Evolutionary conservation across 2,113 vertebrate species (phyloP), one percentile per base, ranked within the genome.

Genomic region (Salvelinus sp.): DNA sequence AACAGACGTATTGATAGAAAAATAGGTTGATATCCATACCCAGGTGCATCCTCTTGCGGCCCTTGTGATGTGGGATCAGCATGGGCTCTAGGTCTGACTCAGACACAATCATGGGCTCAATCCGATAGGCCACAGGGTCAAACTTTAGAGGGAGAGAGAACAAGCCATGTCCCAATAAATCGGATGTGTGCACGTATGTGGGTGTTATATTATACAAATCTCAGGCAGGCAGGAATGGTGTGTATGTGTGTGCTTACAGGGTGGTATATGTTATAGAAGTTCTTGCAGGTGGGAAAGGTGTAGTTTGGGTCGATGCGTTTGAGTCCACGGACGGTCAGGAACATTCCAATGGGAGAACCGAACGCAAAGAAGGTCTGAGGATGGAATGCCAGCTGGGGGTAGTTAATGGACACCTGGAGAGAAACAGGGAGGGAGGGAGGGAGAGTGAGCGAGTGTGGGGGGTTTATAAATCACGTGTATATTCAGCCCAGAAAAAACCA

Each of bases 211-310:
- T 18, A 54, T 14, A 54, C 50, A 54, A 54, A 54, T 54, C 50
- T 16, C 50, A 54, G 50, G 50, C 4, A 54, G 66, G 16, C n/a
- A 3, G 58, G 28, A 16, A 28, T 33, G 25, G 33, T 70, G 73
- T 54, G 73, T 72, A 20, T 70, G 57, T 48, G 16, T 28, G 66
- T 28, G 92, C 95, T 86, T 89, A 99, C 98, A 0, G 98, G 97
- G 81, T 99, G 98, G 86, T 97, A 98, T 92, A 99, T 95, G 92
- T 99, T 98, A 92, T 97, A 98, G 95, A 99, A 99, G 83, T 95
- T 95, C 84, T 96, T 96, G 94, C 98, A 99, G 67, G 96, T 99
- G 73, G 98, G 97, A 83, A 99, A 96, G 83, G 89, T 93, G 91
- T 99, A 99, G 85, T 90, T 94, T 0, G 96, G 96, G 91, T 98